Percentiles rank a stretch among this genome's conserved stretches.
These are phyloP conservation scores for Junonia oenone DNA, from an alignment of 2,888 invertebrate genomes.

Conservation along the genomic window DNA sequence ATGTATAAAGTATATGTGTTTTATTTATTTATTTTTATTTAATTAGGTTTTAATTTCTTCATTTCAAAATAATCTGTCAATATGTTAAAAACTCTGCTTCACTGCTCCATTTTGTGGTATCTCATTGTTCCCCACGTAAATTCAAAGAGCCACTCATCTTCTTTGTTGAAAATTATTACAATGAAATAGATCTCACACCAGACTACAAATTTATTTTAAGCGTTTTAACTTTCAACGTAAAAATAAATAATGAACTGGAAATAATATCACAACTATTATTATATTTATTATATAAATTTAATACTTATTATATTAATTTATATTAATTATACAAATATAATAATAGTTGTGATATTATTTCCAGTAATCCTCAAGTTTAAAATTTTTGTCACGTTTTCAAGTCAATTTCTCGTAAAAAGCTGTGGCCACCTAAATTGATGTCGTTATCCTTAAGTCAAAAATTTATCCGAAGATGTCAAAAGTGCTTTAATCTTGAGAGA, in stretches of 20 bases:
- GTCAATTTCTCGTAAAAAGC: conserved; percentile 6
- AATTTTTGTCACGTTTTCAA: too few species aligned
- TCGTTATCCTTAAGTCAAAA: conserved; percentile 13
- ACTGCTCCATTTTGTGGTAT: background rate
- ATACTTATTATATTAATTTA: too few species aligned
- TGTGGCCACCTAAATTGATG: conserved; percentile 9
- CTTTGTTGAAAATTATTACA: background rate
- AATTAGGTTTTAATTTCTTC: too few species aligned
- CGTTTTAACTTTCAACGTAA: background rate
- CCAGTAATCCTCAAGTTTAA: too few species aligned
- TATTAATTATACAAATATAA: too few species aligned
- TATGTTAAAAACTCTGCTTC: background rate
- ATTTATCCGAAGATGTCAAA: conserved; percentile 47
- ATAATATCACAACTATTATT: too few species aligned
- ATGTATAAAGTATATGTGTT: too few species aligned
- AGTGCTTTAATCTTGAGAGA: conserved; percentile 60
- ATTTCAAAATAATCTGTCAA: background rate
- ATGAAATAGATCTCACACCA: background rate
- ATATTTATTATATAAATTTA: too few species aligned
- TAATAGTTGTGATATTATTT: too few species aligned
- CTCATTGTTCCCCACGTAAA: background rate
- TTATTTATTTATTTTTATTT: too few species aligned
- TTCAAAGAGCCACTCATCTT: background rate
- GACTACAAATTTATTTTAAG: background rate
- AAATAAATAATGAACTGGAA: too few species aligned